Evolutionary conservation across 1,140 invertebrate genomes (phyloP).

Genomic region (Drosophila ananassae): DNA sequence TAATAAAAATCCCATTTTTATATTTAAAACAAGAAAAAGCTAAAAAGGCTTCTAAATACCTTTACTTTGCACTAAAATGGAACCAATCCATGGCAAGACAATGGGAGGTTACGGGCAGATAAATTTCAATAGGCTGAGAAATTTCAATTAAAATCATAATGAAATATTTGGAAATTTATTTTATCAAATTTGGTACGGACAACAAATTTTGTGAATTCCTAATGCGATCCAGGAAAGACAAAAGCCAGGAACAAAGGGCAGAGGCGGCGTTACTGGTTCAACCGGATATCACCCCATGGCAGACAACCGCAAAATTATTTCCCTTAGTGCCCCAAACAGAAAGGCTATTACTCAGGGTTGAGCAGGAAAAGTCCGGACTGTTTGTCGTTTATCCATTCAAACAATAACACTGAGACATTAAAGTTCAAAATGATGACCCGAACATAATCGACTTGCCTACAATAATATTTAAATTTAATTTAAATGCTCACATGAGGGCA

Average conservation of each 20-base stretch:
- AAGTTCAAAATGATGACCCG: conserved; percentile 74
- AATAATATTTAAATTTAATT: conserved; percentile 84
- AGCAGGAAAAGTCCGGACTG: not conserved
- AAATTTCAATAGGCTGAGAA: conserved; percentile 31
- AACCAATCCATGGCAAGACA: not conserved
- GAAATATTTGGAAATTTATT: conserved; percentile 77
- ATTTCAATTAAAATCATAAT: conserved; percentile 82
- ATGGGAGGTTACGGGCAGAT: not conserved
- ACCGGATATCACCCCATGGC: conserved; percentile 10
- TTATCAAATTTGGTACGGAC: conserved; percentile 65
- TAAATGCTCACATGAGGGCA: conserved; percentile 82
- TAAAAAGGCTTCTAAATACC: not conserved
- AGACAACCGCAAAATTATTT: conserved; percentile 54
- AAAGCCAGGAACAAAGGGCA: conserved; percentile 54
- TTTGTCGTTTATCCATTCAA: conserved; percentile 15
- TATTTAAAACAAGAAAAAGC: not conserved
- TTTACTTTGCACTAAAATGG: not conserved
- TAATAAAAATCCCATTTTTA: not conserved
- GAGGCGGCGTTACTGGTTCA: conserved; percentile 13
- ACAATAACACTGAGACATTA: conserved; percentile 78
- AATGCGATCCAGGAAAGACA: conserved; percentile 40
- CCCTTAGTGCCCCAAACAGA: conserved; percentile 50
- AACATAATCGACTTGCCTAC: conserved; percentile 79
- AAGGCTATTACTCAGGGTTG: conserved; percentile 39
- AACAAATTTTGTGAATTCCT: conserved; percentile 69